Conservation (phyloP, 2,888 invertebrate genomes). For the Troides helena region DNA sequence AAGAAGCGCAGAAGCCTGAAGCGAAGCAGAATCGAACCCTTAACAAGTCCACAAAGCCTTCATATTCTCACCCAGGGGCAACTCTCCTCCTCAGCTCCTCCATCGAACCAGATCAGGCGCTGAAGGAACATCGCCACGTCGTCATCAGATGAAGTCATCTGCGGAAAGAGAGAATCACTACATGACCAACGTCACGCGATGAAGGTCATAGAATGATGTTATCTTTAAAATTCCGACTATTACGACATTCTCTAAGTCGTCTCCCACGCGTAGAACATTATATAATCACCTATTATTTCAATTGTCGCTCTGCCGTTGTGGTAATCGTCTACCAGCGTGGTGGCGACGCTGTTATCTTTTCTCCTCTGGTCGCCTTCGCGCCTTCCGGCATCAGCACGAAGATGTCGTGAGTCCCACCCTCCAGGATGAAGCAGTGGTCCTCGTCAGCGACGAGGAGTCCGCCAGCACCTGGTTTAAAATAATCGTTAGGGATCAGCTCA, state of each 20-base stretch:
- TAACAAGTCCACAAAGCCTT: too few relatives aligned
- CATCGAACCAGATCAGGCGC: conserved; percentile 87
- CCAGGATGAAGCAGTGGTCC: conserved; percentile 95
- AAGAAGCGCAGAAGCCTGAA: too few relatives aligned
- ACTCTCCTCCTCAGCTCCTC: conserved; percentile 84
- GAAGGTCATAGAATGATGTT: too few relatives aligned
- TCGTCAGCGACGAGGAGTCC: conserved; percentile 88
- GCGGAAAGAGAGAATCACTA: too few relatives aligned
- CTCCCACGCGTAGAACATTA: too few relatives aligned
- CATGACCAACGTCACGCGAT: too few relatives aligned
- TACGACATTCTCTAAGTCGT: too few relatives aligned
- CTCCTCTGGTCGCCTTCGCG: conserved; percentile 91
- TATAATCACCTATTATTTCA: conserved; percentile 85
- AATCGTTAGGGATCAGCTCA: too few relatives aligned
- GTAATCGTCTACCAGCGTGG: conserved; percentile 90
- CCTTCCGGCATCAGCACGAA: conserved; percentile 91
- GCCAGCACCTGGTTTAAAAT: conserved; percentile 77
- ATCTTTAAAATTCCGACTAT: too few relatives aligned
- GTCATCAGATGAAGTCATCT: conserved; percentile 80
- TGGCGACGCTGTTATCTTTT: conserved; percentile 92
- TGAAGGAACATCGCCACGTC: conserved; percentile 87
- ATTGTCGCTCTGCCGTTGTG: conserved; percentile 91
- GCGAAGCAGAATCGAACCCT: too few relatives aligned
- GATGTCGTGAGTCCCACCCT: conserved; percentile 88
- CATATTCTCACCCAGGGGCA: conserved; percentile 48